phyloP scores from a whole-genome alignment of 2,113 vertebrate genomes.

The Calypte anna region DNA sequence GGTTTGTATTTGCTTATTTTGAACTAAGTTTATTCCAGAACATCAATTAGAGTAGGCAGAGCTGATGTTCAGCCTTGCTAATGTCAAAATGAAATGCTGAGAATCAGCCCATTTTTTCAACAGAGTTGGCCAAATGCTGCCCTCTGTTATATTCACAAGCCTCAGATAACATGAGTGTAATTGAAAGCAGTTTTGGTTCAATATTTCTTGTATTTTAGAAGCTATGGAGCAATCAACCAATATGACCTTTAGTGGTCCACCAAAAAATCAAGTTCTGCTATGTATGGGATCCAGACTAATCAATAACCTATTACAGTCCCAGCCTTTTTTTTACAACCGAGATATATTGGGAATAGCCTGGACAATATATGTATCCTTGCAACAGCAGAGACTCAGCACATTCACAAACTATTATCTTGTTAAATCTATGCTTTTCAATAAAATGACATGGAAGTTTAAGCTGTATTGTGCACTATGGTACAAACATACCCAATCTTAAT shows the following conservation, averaged over 20 bases:
- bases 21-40: not conserved
- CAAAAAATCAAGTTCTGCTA: conserved; percentile 83
- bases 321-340: conserved; percentile 14
- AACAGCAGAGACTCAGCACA: not conserved
- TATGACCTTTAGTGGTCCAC: conserved; percentile 88
- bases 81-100: not conserved
- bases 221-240: conserved; percentile 80
- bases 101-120: conserved; percentile 38
- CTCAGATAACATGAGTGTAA: conserved; percentile 40
- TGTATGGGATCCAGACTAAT: conserved; percentile 88
- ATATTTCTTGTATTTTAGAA: conserved; percentile 76
- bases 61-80: not conserved
- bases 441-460: not conserved
- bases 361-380: conserved; percentile 5
- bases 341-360: not conserved
- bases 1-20: not conserved
- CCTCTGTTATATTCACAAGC: conserved; percentile 9
- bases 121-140: conserved; percentile 7
- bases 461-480: not conserved
- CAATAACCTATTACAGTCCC: conserved; percentile 92
- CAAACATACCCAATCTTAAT: not conserved
- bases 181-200: conserved; percentile 52
- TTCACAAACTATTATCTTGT: conserved; percentile 2
- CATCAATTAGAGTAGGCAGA: not conserved
- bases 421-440: conserved; percentile 19